Evolutionary conservation across 1,140 invertebrate genomes (phyloP), one percentile per base, ranked within the genome.

Genomic region (Drosophila aff.): DNA sequence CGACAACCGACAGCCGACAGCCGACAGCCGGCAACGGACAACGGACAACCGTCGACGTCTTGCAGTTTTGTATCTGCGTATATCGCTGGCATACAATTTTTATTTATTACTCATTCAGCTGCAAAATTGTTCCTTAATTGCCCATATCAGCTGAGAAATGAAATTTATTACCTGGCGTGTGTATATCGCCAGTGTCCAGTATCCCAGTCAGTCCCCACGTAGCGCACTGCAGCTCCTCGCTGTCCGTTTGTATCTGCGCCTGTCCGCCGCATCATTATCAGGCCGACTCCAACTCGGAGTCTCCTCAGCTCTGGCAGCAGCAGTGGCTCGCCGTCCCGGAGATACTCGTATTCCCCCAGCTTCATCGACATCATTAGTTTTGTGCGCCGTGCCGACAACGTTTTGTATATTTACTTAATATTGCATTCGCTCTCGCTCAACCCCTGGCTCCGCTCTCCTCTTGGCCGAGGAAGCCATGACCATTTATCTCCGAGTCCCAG

Each of bases 71-170:
- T 91, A 91, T 91, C 87, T 91, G 87, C 81, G 79, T 91, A 83
- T 73, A 60, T 84, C 83, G 83, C 64, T 81, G 80, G 89, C 84
- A 92, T 92, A 91, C 84, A 87, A 87, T 87, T 87, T 87, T 87
- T 92, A 92, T 92, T 92, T 92, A 92, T 92, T 92, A 92, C 91
- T 92, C 90, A 92, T 92, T 92, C 90, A 92, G 82, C 90, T 92
- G 90, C 90, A 92, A 92, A 92, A 92, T 92, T 92, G 90, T 92
- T 92, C 90, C 90, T 92, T 92, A 92, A 92, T 92, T 92, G 90
- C 90, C 90, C 90, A 92, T 92, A 92, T 92, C 90, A 92, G 85
- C 85, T 90, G 80, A 92, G 90, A 92, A 91, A 92, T 92, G 90
- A 92, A 92, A 92, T 92, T 92, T 92, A 92, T 92, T 92, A 92